phyloP scores from a whole-genome alignment of 1,140 invertebrate genomes.

The Lepidostoma basale region DNA sequence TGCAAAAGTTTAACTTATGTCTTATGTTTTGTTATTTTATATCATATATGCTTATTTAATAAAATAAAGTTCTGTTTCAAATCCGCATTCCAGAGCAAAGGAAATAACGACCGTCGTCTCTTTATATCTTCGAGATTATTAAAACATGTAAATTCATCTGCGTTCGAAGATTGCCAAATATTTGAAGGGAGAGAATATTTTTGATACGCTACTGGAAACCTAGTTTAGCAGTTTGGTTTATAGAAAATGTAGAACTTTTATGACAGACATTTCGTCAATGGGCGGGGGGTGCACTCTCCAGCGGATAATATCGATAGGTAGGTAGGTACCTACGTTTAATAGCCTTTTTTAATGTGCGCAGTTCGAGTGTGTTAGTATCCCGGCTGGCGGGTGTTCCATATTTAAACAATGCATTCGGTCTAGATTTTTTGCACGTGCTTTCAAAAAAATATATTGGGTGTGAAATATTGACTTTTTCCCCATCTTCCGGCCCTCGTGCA shows the following conservation, averaged over 20 bases:
- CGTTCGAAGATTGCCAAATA: no score
- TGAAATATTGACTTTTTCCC: conserved; percentile 21
- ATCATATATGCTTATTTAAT: no score
- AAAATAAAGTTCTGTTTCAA: no score
- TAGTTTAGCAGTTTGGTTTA: conserved; percentile 1
- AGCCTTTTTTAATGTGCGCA: not conserved
- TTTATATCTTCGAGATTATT: no score
- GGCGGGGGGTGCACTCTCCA: not conserved
- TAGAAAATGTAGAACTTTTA: conserved; percentile 8
- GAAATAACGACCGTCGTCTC: no score
- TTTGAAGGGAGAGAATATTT: no score
- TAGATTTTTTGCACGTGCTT: not conserved
- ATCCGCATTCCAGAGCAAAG: no score
- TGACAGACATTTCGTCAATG: not conserved
- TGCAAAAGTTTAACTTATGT: no score
- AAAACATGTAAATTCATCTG: no score
- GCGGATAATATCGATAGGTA: conserved; percentile 6
- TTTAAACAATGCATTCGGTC: not conserved
- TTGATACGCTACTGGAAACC: no score
- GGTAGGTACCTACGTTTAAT: not conserved
- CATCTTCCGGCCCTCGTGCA: not conserved
- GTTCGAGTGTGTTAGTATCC: not conserved
- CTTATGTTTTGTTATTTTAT: no score
- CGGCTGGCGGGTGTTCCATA: not conserved
- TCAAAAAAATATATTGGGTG: conserved; percentile 13